Percentiles rank a stretch among this genome's conserved stretches.
Evolutionary conservation across 2,888 invertebrate genomes (phyloP).

Genomic region (Microplitis manilae): DNA sequence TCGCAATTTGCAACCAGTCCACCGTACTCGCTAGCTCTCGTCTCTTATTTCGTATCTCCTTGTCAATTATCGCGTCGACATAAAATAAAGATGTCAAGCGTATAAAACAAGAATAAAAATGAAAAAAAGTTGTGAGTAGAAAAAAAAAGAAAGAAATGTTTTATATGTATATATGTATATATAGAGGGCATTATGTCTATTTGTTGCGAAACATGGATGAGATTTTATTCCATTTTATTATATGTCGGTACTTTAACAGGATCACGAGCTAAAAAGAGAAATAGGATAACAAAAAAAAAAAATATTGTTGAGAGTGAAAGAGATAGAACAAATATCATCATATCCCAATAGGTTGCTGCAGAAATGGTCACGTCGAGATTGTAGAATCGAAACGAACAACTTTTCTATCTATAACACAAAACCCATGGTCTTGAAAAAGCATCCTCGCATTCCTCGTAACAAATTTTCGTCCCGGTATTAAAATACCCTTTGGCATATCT

Average conservation of each 20-base stretch:
- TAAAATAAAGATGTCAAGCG: constrained; percentile 13
- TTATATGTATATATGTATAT: too few species aligned
- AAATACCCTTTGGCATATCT: constrained; percentile 29
- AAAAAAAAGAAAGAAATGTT: not conserved
- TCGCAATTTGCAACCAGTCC: constrained; percentile 16
- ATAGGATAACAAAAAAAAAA: not conserved
- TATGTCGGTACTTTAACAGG: constrained; percentile 3
- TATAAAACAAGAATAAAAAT: constrained; percentile 1
- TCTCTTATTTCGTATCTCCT: not conserved
- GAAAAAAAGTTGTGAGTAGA: not conserved
- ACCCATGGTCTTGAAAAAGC: too few species aligned
- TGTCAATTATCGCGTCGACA: constrained; percentile 22
- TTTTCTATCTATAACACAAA: constrained; percentile 29
- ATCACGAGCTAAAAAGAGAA: constrained; percentile 2
- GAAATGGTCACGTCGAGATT: constrained; percentile 28
- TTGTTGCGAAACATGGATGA: not conserved
- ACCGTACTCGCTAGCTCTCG: not conserved
- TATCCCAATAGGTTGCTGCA: constrained; percentile 16
- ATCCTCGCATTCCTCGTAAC: constrained; percentile 31
- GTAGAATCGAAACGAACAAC: constrained; percentile 38
- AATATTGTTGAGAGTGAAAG: constrained; percentile 26
- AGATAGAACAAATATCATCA: constrained; percentile 32
- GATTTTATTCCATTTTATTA: not conserved
- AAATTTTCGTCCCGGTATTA: constrained; percentile 37
- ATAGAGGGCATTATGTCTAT: not conserved